Evolutionary conservation across 2,797 vertebrate genomes (phyloP), one percentile per base, ranked within the genome.

Genomic region (Limnodromus scolopaceus): DNA sequence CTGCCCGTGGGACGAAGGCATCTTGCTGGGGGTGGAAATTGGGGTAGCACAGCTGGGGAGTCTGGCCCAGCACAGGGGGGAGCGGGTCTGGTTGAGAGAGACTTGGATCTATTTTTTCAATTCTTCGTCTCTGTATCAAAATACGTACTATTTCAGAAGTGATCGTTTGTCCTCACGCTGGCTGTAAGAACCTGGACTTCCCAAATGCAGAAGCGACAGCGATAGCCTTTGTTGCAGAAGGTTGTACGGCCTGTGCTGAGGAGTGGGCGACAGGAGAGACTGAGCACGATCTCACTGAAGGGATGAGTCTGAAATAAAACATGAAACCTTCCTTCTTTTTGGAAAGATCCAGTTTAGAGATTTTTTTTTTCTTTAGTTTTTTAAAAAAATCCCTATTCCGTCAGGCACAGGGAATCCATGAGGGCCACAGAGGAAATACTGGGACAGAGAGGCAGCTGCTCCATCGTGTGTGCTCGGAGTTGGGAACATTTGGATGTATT

Each of bases 221-320:
- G 9, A 15, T 9, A 65, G 74, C 80, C 66, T 68, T 72, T 81
- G 78, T 28, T 93, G 39, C 81, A 83, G 92, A 46, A 80, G 57
- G 81, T 49, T 57, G 16, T 65, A 9, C 41, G 75, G 60, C 27
- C 71, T 41, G 72, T 87, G 49, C 41, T 92, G 1, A 48, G 80
- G 65, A 75, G 66, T 15, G 76, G 69, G 65, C 82, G 38, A 25
- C 12, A 15, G 81, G 74, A 91, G 77, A 93, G 86, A 64, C 92
- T 58, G 72, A 91, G 84, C 54, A 18, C 89, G 86, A 87, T 64
- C 84, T 96, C 90, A 63, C 68, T 64, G 0, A 69, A 39, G 91
- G 88, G 82, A 60, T 68, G 5, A 74, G 36, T 51, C 36, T 91
- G 95, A 97, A 96, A 89, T 87, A 78, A 96, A 95, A 91, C 84